phyloP scores from a whole-genome alignment of 2,888 invertebrate genomes.

The Oxytorus armatus region DNA sequence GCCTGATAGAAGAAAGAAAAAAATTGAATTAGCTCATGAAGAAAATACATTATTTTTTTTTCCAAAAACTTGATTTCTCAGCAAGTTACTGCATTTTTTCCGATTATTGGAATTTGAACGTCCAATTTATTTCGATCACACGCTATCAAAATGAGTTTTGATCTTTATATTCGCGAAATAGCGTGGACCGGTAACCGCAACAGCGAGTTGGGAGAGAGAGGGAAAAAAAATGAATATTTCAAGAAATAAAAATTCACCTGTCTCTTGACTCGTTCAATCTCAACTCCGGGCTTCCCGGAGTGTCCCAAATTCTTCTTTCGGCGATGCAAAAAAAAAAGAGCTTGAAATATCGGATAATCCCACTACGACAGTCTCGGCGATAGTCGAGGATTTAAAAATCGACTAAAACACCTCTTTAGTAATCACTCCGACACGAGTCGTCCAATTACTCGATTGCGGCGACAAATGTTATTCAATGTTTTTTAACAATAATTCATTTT shows the following conservation, averaged over 20 bases:
- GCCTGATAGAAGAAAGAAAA: too few species aligned
- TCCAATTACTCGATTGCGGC: neutral
- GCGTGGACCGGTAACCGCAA: too few species aligned
- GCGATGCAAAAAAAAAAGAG: slow-evolving; percentile 28
- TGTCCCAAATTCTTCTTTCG: slow-evolving; percentile 16
- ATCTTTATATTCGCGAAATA: slow-evolving; percentile 10
- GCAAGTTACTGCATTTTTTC: too few species aligned
- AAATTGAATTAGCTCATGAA: too few species aligned
- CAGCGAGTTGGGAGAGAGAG: too few species aligned
- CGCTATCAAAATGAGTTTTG: slow-evolving; percentile 3
- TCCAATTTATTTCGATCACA: too few species aligned
- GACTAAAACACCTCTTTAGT: slow-evolving; percentile 35
- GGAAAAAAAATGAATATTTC: slow-evolving; percentile 34
- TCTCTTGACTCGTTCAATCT: slow-evolving; percentile 40
- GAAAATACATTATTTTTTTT: too few species aligned
- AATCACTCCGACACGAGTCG: slow-evolving; percentile 43
- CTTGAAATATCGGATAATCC: slow-evolving; percentile 33
- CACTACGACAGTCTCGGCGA: slow-evolving; percentile 29
- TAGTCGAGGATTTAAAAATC: slow-evolving; percentile 4
- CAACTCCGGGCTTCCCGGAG: slow-evolving; percentile 15
- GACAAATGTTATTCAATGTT: neutral
- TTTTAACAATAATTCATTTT: neutral
- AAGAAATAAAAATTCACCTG: slow-evolving; percentile 40
- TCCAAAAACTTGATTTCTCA: too few species aligned
- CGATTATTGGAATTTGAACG: too few species aligned